These are phyloP conservation scores for Meriones psammophilus DNA, from an alignment of 2,797 vertebrate genomes.

Conservation along the genomic window DNA sequence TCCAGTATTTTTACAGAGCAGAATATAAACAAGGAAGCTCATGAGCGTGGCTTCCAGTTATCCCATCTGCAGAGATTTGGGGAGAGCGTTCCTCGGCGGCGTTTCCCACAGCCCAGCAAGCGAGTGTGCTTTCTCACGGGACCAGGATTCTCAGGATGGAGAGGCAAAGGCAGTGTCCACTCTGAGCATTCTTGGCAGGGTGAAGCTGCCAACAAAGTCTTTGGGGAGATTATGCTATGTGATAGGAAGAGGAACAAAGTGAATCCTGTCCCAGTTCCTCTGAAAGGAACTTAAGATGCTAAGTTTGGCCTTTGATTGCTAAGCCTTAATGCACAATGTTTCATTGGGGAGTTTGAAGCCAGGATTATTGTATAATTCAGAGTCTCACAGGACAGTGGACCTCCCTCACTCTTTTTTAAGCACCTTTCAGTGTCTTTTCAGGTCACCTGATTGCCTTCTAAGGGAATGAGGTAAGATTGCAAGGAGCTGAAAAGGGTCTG, in stretches of 20 bases:
- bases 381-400: conserved; percentile 49
- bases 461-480: conserved; percentile 62
- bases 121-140: conserved; percentile 89
- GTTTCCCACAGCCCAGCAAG: conserved; percentile 88
- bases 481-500: conserved; percentile 62
- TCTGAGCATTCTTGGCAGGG: conserved; percentile 82
- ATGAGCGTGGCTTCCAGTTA: conserved; percentile 84
- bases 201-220: conserved; percentile 86
- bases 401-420: conserved; percentile 64
- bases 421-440: conserved; percentile 54
- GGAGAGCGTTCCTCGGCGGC: conserved; percentile 83
- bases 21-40: conserved; percentile 86
- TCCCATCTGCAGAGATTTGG: conserved; percentile 85
- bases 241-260: conserved; percentile 86
- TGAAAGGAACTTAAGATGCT: conserved; percentile 83
- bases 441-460: conserved; percentile 72
- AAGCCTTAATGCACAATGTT: conserved; percentile 72
- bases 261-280: conserved; percentile 80
- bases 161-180: conserved; percentile 79
- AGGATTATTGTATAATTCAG: conserved; percentile 72
- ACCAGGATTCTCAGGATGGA: conserved; percentile 85
- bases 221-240: conserved; percentile 85
- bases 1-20: conserved; percentile 84
- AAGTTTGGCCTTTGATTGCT: conserved; percentile 63
- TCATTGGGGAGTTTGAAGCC: conserved; percentile 75